Evolutionary conservation across 2,888 invertebrate genomes (phyloP).

Genomic region (Pterostichus niger): DNA sequence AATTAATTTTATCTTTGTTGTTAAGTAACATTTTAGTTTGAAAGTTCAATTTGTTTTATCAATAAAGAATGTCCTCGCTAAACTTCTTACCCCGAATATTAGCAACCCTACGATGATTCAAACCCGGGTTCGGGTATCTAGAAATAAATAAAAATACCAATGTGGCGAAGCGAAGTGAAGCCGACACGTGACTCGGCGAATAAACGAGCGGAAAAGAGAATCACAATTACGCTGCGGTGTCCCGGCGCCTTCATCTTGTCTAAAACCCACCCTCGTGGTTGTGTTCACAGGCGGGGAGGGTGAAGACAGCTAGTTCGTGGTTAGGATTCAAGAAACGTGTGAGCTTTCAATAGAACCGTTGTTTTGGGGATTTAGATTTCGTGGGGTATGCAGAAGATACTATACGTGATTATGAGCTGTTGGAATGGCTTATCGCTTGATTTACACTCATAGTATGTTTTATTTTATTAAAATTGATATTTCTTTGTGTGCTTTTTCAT

Average conservation of each 20-base stretch:
- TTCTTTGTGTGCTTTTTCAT: background rate
- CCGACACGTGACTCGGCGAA: slow-evolving; percentile 36
- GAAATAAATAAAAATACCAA: slow-evolving; percentile 48
- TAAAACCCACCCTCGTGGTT: background rate
- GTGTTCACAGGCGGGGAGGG: background rate
- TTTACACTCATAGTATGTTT: background rate
- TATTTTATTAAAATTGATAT: background rate
- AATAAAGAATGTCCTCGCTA: too few relatives aligned
- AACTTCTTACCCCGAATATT: background rate
- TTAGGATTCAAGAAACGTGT: slow-evolving; percentile 32
- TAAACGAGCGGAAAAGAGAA: slow-evolving; percentile 52
- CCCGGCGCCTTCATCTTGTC: slow-evolving; percentile 12
- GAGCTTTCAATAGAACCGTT: slow-evolving; percentile 50
- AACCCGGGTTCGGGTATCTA: background rate
- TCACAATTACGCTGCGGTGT: slow-evolving; percentile 40
- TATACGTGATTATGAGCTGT: slow-evolving; percentile 26
- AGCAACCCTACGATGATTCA: slow-evolving; percentile 5
- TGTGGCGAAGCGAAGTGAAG: slow-evolving; percentile 19
- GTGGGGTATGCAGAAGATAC: slow-evolving; percentile 36
- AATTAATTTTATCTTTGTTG: too few relatives aligned
- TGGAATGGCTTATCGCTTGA: background rate
- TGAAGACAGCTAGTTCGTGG: slow-evolving; percentile 21
- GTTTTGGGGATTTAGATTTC: slow-evolving; percentile 3
- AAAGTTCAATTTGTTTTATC: too few relatives aligned
- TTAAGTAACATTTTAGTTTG: too few relatives aligned